phyloP scores from a whole-genome alignment of 2,888 invertebrate genomes.

The Troides aeacus region DNA sequence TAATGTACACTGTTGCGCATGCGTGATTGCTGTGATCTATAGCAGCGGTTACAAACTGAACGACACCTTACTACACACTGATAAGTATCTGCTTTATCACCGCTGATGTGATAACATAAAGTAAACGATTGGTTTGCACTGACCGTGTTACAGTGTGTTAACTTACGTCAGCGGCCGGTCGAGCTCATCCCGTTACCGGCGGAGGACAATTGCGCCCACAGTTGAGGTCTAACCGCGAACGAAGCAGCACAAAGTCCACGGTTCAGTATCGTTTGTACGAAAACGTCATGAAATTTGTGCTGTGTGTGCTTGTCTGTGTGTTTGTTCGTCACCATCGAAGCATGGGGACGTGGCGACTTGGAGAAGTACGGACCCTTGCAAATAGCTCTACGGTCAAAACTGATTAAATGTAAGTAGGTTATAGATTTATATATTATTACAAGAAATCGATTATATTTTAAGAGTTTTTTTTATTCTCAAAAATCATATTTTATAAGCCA shows the following conservation, averaged over 20 bases:
- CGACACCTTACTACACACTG: too few relatives aligned
- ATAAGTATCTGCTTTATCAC: too few relatives aligned
- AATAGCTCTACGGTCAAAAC: slow-evolving; percentile 51
- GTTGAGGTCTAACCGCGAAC: slow-evolving; percentile 5
- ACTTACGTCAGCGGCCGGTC: slow-evolving; percentile 16
- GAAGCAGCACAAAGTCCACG: background rate
- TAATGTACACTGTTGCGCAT: too few relatives aligned
- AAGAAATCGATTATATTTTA: too few relatives aligned
- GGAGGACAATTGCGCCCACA: slow-evolving; percentile 9
- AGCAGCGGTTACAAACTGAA: too few relatives aligned
- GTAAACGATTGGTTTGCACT: slow-evolving; percentile 2
- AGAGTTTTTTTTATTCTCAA: too few relatives aligned
- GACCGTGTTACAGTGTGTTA: slow-evolving; percentile 9
- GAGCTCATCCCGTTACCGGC: slow-evolving; percentile 16
- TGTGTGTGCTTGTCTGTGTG: slow-evolving; percentile 39
- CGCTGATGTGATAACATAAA: background rate
- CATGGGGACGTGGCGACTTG: slow-evolving; percentile 55
- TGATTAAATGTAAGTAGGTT: slow-evolving; percentile 64
- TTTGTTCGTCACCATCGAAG: slow-evolving; percentile 36
- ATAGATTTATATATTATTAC: too few relatives aligned
- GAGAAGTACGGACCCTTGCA: slow-evolving; percentile 68
- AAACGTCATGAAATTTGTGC: slow-evolving; percentile 32
- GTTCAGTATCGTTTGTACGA: slow-evolving; percentile 1
- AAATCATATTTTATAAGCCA: too few relatives aligned
- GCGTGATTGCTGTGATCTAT: too few relatives aligned